Conservation (phyloP, 2,888 invertebrate species). For the Drosophila kokeensis region DNA sequence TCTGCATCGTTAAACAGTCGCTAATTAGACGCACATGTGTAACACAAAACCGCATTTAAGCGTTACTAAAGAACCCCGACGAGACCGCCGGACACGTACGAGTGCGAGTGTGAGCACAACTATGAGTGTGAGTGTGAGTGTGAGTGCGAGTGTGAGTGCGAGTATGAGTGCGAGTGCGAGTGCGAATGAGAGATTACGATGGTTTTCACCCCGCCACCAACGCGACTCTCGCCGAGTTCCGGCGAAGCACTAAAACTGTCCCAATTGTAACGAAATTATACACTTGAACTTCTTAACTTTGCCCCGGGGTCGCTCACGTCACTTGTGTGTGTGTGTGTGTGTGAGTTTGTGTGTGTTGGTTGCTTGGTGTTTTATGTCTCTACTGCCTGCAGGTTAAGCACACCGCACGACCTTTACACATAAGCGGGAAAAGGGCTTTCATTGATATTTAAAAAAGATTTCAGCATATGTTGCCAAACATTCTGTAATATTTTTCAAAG, state of each 20-base stretch:
- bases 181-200: neutral
- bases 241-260: slow-evolving; percentile 79
- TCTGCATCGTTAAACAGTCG: slow-evolving; percentile 74
- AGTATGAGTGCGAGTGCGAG: neutral
- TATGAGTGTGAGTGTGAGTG: neutral
- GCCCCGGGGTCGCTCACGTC: slow-evolving; percentile 29
- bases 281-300: slow-evolving; percentile 80
- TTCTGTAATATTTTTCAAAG: neutral
- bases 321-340: slow-evolving; percentile 2
- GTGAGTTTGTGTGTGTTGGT: slow-evolving; percentile 16
- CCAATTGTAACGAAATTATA: slow-evolving; percentile 79
- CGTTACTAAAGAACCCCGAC: slow-evolving; percentile 46
- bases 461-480: neutral
- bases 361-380: slow-evolving; percentile 35
- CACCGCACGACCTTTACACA: slow-evolving; percentile 1
- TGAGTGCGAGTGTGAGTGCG: neutral
- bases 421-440: neutral
- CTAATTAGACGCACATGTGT: slow-evolving; percentile 83
- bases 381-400: slow-evolving; percentile 21
- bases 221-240: slow-evolving; percentile 58
- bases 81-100: slow-evolving; percentile 14
- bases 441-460: neutral
- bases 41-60: slow-evolving; percentile 82
- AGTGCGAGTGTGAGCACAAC: neutral
- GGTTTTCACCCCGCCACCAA: slow-evolving; percentile 45